These are phyloP conservation scores for Spheniscus humboldti DNA, from an alignment of 2,797 vertebrate genomes.

Conservation along the genomic window DNA sequence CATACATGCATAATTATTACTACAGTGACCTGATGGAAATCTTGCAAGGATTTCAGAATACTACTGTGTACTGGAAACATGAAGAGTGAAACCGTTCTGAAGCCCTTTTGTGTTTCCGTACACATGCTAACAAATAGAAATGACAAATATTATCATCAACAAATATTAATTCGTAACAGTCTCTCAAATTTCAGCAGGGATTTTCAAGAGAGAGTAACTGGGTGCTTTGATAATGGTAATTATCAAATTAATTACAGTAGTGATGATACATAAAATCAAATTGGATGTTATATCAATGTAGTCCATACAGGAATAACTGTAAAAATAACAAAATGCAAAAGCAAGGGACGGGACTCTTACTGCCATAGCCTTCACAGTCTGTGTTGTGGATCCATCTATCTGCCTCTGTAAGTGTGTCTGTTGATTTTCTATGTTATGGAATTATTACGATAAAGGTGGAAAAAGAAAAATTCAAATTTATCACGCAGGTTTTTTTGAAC, in stretches of 20 bases:
- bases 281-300: not conserved
- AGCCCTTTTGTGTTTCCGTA: not conserved
- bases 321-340: not conserved
- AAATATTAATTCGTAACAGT: not conserved
- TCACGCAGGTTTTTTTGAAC: not conserved
- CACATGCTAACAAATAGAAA: not conserved
- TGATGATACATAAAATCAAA: not conserved
- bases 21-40: slow-evolving; percentile 52
- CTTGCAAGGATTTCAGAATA: slow-evolving; percentile 8
- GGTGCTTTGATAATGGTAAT: not conserved
- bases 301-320: not conserved
- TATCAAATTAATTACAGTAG: no score
- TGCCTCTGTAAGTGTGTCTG: not conserved
- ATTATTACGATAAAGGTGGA: not conserved
- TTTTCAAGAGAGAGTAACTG: not conserved
- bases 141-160: not conserved
- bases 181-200: not conserved
- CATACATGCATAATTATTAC: slow-evolving; percentile 53
- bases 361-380: not conserved
- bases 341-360: not conserved
- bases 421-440: not conserved
- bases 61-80: not conserved
- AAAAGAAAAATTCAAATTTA: not conserved
- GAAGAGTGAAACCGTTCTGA: not conserved
- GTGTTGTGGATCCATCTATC: not conserved